These are phyloP conservation scores for Actinia tenebrosa DNA, from an alignment of 64 coral and sea anemone species.

Conservation along the genomic window DNA sequence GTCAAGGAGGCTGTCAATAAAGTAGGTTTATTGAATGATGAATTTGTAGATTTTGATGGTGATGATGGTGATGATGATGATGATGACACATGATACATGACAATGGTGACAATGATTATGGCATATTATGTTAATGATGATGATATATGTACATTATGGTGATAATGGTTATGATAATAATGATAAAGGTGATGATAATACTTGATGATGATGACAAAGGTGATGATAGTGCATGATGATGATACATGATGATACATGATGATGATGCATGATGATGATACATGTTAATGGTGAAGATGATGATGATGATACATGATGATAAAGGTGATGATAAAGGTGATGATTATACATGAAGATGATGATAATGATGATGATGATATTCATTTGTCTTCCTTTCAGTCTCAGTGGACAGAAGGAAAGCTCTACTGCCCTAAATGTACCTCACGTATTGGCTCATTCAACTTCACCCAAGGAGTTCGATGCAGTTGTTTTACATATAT, in stretches of 20 bases:
- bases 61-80: not conserved
- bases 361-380: not conserved
- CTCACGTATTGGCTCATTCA: conserved; percentile 72
- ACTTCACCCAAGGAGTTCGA: conserved; percentile 65
- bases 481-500: conserved; percentile 70
- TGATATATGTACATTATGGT: not conserved
- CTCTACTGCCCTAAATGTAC: conserved; percentile 78
- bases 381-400: conserved; percentile 33
- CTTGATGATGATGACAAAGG: not conserved
- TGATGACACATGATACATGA: not conserved
- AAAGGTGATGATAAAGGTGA: not conserved
- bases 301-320: not conserved
- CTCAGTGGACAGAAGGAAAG: conserved; percentile 78
- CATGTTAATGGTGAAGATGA: not conserved
- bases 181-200: not conserved
- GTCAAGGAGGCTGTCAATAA: conserved; percentile 44
- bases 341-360: not conserved
- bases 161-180: not conserved
- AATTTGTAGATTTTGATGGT: not conserved
- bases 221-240: not conserved
- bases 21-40: conserved; percentile 24
- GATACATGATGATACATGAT: not conserved
- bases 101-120: not conserved
- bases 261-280: not conserved
- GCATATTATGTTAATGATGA: not conserved